These are phyloP conservation scores for Epizoanthus scotinus DNA, from an alignment of 92 coral and sea anemone genomes.

Conservation along the genomic window DNA sequence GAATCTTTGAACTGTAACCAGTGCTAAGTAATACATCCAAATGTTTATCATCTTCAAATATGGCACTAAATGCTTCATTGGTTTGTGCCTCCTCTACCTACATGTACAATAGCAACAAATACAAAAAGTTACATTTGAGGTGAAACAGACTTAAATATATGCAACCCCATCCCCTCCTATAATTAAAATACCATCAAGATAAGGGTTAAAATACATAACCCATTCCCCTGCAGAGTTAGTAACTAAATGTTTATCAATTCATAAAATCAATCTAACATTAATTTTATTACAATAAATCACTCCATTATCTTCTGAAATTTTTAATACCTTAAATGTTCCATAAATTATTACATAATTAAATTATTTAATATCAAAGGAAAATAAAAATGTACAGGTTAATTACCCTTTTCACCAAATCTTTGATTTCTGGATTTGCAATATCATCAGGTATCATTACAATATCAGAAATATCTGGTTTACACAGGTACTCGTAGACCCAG, in stretches of 20 bases:
- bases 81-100: conserved; percentile 40
- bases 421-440: conserved; percentile 21
- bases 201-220: too few species aligned
- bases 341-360: not conserved
- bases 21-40: conserved; percentile 38
- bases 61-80: conserved; percentile 34
- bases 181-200: too few species aligned
- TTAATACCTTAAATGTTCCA: not conserved
- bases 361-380: not conserved
- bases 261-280: too few species aligned
- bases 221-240: too few species aligned
- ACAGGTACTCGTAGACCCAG: conserved; percentile 18
- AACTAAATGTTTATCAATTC: too few species aligned
- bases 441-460: conserved; percentile 20
- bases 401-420: conserved; percentile 17
- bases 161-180: too few species aligned
- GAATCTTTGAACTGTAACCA: conserved; percentile 43
- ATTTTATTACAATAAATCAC: too few species aligned
- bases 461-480: conserved; percentile 24
- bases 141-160: too few species aligned
- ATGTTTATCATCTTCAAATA: conserved; percentile 33
- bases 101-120: conserved; percentile 15
- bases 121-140: not conserved
- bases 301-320: conserved; percentile 11
- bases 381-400: not conserved